Base-by-base conservation (phyloP, 1,140 invertebrate genomes). In the Caenorhabditis inopinata region DNA sequence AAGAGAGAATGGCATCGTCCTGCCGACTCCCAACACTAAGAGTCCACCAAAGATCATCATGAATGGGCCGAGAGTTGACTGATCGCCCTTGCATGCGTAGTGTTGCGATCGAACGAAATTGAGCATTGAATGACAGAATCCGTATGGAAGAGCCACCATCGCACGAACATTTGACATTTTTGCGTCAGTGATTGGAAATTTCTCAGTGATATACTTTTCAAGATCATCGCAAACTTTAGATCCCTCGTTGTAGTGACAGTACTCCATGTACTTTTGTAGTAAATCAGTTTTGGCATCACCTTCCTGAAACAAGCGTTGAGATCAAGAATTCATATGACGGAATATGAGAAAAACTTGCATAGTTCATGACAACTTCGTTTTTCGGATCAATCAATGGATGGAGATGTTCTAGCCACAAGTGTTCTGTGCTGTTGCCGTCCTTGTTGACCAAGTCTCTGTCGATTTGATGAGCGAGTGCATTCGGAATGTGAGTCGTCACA, bases 1-100 rank as follows among this genome's bases (percentile, higher is more conserved):
- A 18, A 88, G 58, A 1, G 87, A 83, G 46, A 83, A 85, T 9
- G 84, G 84, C 79, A 84, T 85, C 4, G 84, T 85, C 32, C 82
- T 74, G 14, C 84, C 84, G 16, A 84, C 79, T 78, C 83, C 83
- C 16, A 84, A 75, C 29, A 84, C 53, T 12, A 84, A 49, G 35
- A 84, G 79, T 25, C 78, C 83, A 32, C 74, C 74, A 62, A 84
- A 84, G 35, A 84, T 84, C 78, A 84, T 84, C 29, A 81, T 29
- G 35, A 80, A 81, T 21, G 83, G 82, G 7, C 83, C 83, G 25
- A 79, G 25, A 12, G 51, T 75, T 14, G 83, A 45, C 27, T 80
- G 38, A 38, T 84, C 51, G 7, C 18, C 9, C 23, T 47, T 51
- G 76, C 83, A 84, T 74, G 83, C 81, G 29, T 77, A 74, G 9